These are phyloP conservation scores for Peromyscus melanophrys DNA, from an alignment of 2,797 vertebrate species.

Conservation along the genomic window DNA sequence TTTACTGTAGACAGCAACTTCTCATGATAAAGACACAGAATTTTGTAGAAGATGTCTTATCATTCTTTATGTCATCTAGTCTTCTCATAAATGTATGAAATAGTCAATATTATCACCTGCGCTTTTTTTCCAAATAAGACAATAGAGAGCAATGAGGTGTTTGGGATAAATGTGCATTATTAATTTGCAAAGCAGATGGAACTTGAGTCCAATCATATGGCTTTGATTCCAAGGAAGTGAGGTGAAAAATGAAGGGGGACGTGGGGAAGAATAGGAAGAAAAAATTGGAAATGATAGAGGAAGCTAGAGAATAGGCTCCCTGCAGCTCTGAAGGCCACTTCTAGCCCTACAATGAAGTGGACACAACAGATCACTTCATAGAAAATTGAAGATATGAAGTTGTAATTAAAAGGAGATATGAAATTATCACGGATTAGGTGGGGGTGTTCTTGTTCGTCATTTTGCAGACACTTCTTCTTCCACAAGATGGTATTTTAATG, in stretches of 20 bases:
- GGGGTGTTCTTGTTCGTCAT: not conserved
- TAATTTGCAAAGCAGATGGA: not conserved
- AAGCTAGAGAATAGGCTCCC: not conserved
- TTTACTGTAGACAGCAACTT: not conserved
- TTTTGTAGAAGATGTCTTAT: not conserved
- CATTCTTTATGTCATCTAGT: slow-evolving; percentile 13
- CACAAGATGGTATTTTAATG: slow-evolving; percentile 57
- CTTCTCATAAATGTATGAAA: not conserved
- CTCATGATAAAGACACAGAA: not conserved
- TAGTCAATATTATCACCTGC: not conserved
- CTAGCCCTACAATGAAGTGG: not conserved
- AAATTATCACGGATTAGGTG: not conserved
- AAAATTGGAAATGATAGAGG: not conserved
- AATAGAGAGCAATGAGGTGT: not conserved
- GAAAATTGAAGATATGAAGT: not conserved
- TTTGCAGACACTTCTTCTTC: slow-evolving; percentile 34
- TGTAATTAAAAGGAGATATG: slow-evolving; percentile 19
- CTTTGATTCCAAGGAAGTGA: not conserved
- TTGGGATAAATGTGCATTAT: slow-evolving; percentile 1
- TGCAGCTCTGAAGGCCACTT: not conserved
- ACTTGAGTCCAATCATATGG: not conserved
- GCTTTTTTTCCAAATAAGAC: not conserved
- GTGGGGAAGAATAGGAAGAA: fast-evolving
- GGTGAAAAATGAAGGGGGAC: too few relatives aligned
- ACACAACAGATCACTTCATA: not conserved